These are phyloP conservation scores for Thyatira batis DNA, from an alignment of 2,888 invertebrate species.

Conservation along the genomic window DNA sequence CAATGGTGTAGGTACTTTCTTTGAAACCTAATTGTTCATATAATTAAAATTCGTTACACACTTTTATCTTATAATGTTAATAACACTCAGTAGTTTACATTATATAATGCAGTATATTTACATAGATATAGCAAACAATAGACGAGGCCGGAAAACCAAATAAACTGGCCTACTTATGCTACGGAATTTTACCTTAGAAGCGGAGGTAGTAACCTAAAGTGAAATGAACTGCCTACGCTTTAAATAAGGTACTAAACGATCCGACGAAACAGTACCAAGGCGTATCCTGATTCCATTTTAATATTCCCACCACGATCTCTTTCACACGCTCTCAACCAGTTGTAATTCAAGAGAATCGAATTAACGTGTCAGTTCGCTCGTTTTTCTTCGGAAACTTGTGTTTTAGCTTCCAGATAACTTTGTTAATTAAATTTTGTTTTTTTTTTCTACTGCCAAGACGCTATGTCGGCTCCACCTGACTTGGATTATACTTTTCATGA, in stretches of 20 bases:
- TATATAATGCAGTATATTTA: no score
- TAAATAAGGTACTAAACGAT: neutral
- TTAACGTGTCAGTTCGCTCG: conserved; percentile 76
- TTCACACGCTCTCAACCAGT: conserved; percentile 64
- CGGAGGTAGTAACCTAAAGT: neutral
- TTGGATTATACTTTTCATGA: conserved; percentile 53
- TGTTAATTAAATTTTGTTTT: conserved; percentile 80
- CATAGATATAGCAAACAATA: no score
- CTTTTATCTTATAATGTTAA: no score
- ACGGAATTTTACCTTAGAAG: no score
- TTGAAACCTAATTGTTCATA: no score
- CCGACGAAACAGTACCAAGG: neutral
- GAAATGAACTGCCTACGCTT: neutral
- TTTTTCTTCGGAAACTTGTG: conserved; percentile 79
- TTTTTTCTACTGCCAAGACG: conserved; percentile 48
- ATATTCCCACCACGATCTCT: conserved; percentile 61
- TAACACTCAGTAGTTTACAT: no score
- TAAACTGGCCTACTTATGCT: no score
- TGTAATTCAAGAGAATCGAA: conserved; percentile 75
- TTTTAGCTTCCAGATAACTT: conserved; percentile 76
- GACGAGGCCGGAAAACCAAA: no score
- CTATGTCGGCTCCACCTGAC: conserved; percentile 48
- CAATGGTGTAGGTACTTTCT: no score
- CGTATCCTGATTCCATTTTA: conserved; percentile 26
- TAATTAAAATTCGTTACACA: no score